Evolutionary conservation across 2,888 invertebrate species (phyloP).

Genomic region (Nephrotoma flavescens): DNA sequence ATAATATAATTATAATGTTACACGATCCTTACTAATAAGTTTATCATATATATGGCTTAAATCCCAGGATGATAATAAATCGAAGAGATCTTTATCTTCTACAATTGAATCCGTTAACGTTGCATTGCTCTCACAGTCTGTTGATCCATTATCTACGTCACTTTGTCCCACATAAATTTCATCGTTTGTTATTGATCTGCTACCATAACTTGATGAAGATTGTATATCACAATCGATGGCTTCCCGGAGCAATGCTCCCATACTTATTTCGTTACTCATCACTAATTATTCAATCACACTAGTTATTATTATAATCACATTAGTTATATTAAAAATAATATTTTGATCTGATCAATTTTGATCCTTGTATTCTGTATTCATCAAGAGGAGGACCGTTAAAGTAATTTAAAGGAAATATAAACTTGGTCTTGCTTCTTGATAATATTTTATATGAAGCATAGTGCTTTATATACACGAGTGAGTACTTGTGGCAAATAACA

Average conservation of each 20-base stretch:
- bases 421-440: neutral
- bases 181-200: neutral
- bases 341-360: neutral
- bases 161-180: too few species aligned
- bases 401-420: neutral
- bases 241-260: neutral
- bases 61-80: neutral
- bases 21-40: neutral
- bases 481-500: neutral
- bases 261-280: neutral
- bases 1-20: neutral
- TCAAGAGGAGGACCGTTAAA: neutral
- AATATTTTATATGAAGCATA: neutral
- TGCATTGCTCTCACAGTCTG: neutral
- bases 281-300: neutral
- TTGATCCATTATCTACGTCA: neutral
- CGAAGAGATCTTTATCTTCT: neutral
- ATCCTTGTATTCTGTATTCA: neutral
- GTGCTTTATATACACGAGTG: neutral
- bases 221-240: neutral
- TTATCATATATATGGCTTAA: neutral
- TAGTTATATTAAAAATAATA: neutral
- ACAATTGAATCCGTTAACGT: neutral
- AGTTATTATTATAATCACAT: neutral
- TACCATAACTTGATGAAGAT: neutral